Conservation (phyloP, 2,113 vertebrate genomes). For the Mugil cephalus region DNA sequence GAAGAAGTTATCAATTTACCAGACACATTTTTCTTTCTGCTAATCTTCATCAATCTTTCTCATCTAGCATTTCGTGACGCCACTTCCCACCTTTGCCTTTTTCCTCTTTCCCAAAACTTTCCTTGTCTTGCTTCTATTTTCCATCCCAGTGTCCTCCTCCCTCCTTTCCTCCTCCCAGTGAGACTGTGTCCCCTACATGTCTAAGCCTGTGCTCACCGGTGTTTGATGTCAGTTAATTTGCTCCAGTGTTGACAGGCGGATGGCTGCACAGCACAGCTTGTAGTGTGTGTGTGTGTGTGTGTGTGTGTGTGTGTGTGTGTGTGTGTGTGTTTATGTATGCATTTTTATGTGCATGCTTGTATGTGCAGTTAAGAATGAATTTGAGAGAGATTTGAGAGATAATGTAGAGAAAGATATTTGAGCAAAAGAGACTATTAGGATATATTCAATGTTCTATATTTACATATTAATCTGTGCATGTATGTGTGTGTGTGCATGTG, state of each 20-base stretch:
- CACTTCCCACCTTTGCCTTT: not conserved
- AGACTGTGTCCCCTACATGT: slow-evolving; percentile 84
- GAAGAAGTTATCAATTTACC: not conserved
- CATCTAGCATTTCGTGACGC: slow-evolving; percentile 1
- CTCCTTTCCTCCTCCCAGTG: slow-evolving; percentile 63
- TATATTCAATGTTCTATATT: not conserved
- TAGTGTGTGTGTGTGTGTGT: slow-evolving; percentile 57
- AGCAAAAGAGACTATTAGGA: not conserved
- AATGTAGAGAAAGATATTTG: not conserved
- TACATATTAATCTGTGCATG: slow-evolving; percentile 12
- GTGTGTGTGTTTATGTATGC: slow-evolving; percentile 30
- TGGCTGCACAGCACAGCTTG: slow-evolving; percentile 70
- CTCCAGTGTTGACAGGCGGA: slow-evolving; percentile 85
- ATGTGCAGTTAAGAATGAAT: slow-evolving; percentile 36
- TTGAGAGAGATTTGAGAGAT: not conserved
- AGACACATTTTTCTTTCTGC: not conserved
- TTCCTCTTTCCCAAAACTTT: slow-evolving; percentile 25
- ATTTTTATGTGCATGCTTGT: slow-evolving; percentile 45
- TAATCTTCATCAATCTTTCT: not conserved
- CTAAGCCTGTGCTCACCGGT: slow-evolving; percentile 84
- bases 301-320: slow-evolving; percentile 27
- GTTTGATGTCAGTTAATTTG: slow-evolving; percentile 89
- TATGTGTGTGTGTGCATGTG: slow-evolving; percentile 25
- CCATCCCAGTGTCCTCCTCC: slow-evolving; percentile 26
- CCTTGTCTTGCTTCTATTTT: slow-evolving; percentile 30